Percentiles rank a stretch among this genome's conserved stretches.
Conservation (phyloP, 2,888 invertebrate genomes). For the Epiperipatus broadwayi region DNA sequence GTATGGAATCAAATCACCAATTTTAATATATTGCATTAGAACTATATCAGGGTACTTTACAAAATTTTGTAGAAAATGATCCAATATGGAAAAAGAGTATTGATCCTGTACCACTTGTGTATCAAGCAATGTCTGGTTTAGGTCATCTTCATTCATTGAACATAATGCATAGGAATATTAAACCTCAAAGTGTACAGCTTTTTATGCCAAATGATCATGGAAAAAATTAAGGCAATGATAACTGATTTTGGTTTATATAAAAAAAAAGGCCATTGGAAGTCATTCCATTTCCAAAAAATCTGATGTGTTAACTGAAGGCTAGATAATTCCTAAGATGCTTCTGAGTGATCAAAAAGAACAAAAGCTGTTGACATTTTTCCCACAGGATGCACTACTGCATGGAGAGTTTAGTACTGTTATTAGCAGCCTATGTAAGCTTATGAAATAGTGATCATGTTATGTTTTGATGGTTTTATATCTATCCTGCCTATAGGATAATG, state of each 20-base stretch:
- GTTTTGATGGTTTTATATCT: no score
- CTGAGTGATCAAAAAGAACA: no score
- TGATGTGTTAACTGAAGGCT: constrained; percentile 70
- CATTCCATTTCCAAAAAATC: constrained; percentile 67
- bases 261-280: constrained; percentile 67
- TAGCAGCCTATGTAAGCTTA: no score
- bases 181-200: constrained; percentile 90
- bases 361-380: constrained; percentile 96
- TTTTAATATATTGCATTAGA: constrained; percentile 94
- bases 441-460: no score
- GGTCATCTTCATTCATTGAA: constrained; percentile 81
- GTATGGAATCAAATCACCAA: constrained; percentile 78
- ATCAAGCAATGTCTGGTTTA: constrained; percentile 72
- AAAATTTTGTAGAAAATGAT: constrained; percentile 66
- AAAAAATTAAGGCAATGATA: no score
- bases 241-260: constrained; percentile 98
- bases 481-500: no score
- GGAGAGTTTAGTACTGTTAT: no score
- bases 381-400: no score
- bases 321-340: constrained; percentile 98
- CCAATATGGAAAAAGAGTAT: no score
- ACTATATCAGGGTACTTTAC: constrained; percentile 74
- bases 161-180: constrained; percentile 96
- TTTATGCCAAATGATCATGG: constrained; percentile 50
- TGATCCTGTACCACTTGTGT: constrained; percentile 50